Evolutionary conservation across 2,113 vertebrate genomes (phyloP), one percentile per base, ranked within the genome.

Genomic region (Petrocephalus microphthalmus): DNA sequence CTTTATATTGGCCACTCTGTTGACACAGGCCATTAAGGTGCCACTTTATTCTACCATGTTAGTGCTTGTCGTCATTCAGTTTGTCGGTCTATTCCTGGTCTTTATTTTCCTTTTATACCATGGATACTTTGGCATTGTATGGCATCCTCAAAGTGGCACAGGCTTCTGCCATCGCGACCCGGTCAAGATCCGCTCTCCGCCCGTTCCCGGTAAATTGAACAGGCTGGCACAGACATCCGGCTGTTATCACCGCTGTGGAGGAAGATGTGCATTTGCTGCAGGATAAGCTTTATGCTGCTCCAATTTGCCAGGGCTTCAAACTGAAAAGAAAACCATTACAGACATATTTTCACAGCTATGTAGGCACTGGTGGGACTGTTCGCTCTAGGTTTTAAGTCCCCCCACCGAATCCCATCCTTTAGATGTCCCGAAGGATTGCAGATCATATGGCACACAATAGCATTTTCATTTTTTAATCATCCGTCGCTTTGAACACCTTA

Each of bases 401-500:
- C 87, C 87, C 42, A 6, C 85, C 22, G 67, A 85, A 71, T 86
- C 47, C 51, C 83, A 51, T 89, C 60, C 47, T 88, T 60, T 78
- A 85, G 25, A 54, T 19, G 49, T 85, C 82, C 84, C 83, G 7
- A 57, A 22, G 56, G 88, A 86, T 57, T 22, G 13, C 84, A 86
- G 47, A 85, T 74, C 83, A 86, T 85, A 52, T 86, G 88, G 29
- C 57, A 85, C 84, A 85, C 83, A 74, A 74, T 54, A 51, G 83
- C 83, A 71, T 52, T 51, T 89, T 84, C 52, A 88, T 64, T 89
- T 74, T 88, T 89, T 74, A 85, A 89, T 89, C 88, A 85, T 71
- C 83, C 25, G 57, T 74, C 25, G 88, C 60, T 85, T 85, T 85
- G 87, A 89, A 89, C 84, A 86, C 83, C 51, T 74, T 78, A 37